Percentiles rank a stretch among this genome's conserved stretches.
Conservation (phyloP, 2,113 vertebrate species). For the Tachuris rubrigastra region DNA sequence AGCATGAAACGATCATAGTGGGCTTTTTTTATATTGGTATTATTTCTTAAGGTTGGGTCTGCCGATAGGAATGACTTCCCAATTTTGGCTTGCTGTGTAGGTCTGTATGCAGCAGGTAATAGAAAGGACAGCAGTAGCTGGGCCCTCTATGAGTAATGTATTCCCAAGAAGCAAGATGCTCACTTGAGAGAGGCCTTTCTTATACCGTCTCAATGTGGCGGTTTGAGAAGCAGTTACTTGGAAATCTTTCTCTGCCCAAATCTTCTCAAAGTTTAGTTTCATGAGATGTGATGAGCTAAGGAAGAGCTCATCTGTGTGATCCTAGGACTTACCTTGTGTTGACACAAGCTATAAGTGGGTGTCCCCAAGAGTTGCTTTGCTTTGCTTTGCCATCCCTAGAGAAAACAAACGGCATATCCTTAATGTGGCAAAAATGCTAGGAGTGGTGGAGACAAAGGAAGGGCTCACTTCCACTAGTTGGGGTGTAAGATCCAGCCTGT, state of each 20-base stretch:
- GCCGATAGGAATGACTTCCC: not conserved
- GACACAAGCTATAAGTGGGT: rapidly evolving
- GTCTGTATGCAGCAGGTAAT: not conserved
- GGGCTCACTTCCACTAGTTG: rapidly evolving
- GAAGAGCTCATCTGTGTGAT: not conserved
- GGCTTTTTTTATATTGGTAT: not conserved
- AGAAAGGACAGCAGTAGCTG: not conserved
- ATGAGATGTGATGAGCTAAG: not conserved
- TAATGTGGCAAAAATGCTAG: not conserved
- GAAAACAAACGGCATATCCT: not conserved
- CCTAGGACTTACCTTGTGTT: not conserved
- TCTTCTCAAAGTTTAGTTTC: not conserved
- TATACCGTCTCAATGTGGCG: not conserved
- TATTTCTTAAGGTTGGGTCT: not conserved
- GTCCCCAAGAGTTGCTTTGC: not conserved
- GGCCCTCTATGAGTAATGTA: rapidly evolving
- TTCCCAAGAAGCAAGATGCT: not conserved
- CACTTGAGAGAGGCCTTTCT: not conserved
- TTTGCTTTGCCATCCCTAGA: not conserved
- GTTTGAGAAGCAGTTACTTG: not conserved
- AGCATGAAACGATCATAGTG: not conserved
- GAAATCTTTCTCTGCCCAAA: not conserved
- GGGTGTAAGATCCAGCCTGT: not conserved
- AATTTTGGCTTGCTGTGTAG: not conserved
- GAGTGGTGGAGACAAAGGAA: not conserved